Conservation (phyloP, 2,888 invertebrate genomes). For the Mongoloraphidia duomilia region DNA sequence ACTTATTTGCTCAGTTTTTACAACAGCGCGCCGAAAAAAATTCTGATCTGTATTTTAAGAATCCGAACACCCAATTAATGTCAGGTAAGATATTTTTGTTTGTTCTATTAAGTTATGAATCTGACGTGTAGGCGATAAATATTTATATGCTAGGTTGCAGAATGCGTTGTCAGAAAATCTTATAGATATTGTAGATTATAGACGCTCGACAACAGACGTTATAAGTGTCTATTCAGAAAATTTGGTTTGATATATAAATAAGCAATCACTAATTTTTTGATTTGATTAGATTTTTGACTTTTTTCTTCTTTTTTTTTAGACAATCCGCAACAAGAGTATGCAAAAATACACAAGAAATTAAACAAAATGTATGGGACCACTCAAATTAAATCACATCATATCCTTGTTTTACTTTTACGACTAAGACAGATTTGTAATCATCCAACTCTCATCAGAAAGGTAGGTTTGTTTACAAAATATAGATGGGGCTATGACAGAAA, state of each 20-base stretch:
- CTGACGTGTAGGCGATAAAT: too few relatives aligned
- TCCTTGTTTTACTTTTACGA: slow-evolving; percentile 68
- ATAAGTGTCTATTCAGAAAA: too few relatives aligned
- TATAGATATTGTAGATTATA: too few relatives aligned
- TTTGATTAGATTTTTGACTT: too few relatives aligned
- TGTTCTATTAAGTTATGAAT: not conserved
- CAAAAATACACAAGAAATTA: slow-evolving; percentile 49
- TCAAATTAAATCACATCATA: slow-evolving; percentile 39
- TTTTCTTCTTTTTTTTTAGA: slow-evolving; percentile 12
- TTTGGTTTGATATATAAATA: too few relatives aligned
- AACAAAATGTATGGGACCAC: slow-evolving; percentile 38
- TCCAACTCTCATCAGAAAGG: slow-evolving; percentile 61
- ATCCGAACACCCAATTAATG: not conserved
- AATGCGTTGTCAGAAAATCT: too few relatives aligned
- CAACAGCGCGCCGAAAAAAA: slow-evolving; percentile 59
- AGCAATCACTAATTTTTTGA: too few relatives aligned
- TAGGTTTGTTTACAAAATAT: slow-evolving; percentile 23
- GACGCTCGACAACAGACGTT: too few relatives aligned
- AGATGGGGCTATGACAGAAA: too few relatives aligned
- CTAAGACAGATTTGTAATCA: slow-evolving; percentile 84
- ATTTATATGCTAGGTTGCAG: too few relatives aligned
- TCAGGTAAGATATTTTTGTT: not conserved
- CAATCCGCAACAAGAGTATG: slow-evolving; percentile 35
- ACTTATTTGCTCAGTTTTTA: slow-evolving; percentile 61
- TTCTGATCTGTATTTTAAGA: slow-evolving; percentile 18